Base-by-base conservation (phyloP, 1,140 invertebrate genomes). In the Pararge aegeria region DNA sequence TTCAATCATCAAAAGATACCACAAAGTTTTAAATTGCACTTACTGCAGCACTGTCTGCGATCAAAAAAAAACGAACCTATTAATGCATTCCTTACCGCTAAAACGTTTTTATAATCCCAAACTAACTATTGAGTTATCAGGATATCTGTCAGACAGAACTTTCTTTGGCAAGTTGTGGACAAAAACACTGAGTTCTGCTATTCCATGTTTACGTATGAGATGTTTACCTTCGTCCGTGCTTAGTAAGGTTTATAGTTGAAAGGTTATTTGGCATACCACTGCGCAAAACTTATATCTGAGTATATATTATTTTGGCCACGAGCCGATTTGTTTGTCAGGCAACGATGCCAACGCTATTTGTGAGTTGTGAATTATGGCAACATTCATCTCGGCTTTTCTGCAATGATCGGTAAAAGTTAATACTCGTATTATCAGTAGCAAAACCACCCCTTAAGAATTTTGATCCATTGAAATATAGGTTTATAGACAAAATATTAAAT, bases 231-330 rank as follows among this genome's bases (percentile, higher is more conserved):
- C 13, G 13, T 42, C 7, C 13, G 16, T 42, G 38, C 38, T 42
- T 42, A 42, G 38, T 42, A 16, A 42, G 38, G 38, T 18, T 42
- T 42, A 42, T 42, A 42, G 38, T 42, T 42, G 38, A 42, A 18
- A 42, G 38, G 38, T 42, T 42, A 42, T 42, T 42, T 42, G 38
- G 38, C 38, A 42, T 42, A 9, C 12, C 1, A 9, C 4, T 4
- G 34, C 34, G 13, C 38, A 42, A 42, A 42, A 42, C 13, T 42
- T 42, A 42, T 42, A 16, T 15, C 2, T 42, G 2, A 2, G 4
- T 16, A 42, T 42, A 7, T 34, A 12, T 24, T 34, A 42, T 42
- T 42, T 42, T 42, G 38, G 38, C 38, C 13, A 42, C 5, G 38
- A 42, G 13, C 38, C 13, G 38, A 42, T 42, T 42, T 42, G 15